Evolutionary conservation across 2,888 invertebrate genomes (phyloP).

Genomic region (Meandrusa payeni): DNA sequence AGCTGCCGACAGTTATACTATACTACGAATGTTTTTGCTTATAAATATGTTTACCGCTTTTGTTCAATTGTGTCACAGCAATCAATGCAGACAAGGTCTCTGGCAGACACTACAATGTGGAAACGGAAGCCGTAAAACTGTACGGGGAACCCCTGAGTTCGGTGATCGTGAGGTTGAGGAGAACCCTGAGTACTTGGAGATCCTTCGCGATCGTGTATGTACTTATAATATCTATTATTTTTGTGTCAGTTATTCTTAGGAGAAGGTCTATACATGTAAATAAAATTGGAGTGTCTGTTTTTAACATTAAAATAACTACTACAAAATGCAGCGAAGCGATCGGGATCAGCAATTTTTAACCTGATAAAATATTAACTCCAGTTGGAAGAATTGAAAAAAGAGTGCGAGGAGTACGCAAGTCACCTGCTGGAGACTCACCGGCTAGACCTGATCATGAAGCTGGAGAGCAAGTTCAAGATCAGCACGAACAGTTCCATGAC

Average conservation of each 20-base stretch:
- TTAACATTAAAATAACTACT: too few species aligned
- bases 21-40: too few species aligned
- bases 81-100: background rate
- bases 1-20: too few species aligned
- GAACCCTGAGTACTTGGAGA: conserved; percentile 37
- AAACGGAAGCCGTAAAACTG: conserved; percentile 33
- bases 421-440: conserved; percentile 5
- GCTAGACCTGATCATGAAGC: background rate
- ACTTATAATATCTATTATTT: too few species aligned
- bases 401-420: background rate
- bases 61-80: background rate
- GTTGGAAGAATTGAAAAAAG: conserved; percentile 3
- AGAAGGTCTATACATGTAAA: too few species aligned
- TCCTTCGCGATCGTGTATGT: conserved; percentile 33
- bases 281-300: too few species aligned
- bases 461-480: background rate
- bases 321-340: too few species aligned
- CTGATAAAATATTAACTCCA: too few species aligned
- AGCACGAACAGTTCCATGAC: background rate
- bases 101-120: conserved; percentile 36
- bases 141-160: conserved; percentile 33
- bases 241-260: too few species aligned
- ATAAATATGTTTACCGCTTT: background rate
- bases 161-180: conserved; percentile 34
- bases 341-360: too few species aligned